A percentile compares a stretch with the other conserved stretches of the same genome.
These are phyloP conservation scores for Campaea margaritaria DNA, from an alignment of 2,888 invertebrate genomes.

Conservation along the genomic window DNA sequence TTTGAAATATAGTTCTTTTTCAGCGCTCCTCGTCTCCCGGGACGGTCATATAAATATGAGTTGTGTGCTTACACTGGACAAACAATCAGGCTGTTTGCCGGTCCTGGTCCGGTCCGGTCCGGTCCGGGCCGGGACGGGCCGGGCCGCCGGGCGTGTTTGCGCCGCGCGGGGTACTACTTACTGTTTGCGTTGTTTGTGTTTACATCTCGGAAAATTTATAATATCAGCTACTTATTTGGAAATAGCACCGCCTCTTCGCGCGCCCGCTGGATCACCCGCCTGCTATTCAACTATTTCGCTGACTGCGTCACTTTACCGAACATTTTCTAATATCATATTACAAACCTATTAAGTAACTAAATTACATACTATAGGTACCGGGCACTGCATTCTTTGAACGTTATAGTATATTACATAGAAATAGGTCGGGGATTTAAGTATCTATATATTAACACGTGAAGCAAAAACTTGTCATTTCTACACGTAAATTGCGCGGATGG, in stretches of 20 bases:
- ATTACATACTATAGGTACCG: no score
- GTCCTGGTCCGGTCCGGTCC: constrained; percentile 5
- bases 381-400: no score
- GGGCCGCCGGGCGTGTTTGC: constrained; percentile 25
- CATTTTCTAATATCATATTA: no score
- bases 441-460: no score
- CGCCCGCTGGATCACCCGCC: no score
- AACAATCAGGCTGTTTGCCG: constrained; percentile 36
- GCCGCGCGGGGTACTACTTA: constrained; percentile 27
- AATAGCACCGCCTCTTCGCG: neutral
- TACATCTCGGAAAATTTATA: constrained; percentile 31
- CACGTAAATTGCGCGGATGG: no score
- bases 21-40: constrained; percentile 25
- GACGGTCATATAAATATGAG: constrained; percentile 29
- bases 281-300: no score
- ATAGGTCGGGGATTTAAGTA: no score
- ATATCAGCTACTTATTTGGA: constrained; percentile 13
- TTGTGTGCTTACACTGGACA: constrained; percentile 32
- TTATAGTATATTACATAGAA: no score
- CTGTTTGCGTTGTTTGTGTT: constrained; percentile 36
- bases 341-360: no score
- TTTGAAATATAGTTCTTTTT: constrained; percentile 28
- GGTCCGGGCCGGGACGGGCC: constrained; percentile 11
- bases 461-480: no score
- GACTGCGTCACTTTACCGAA: no score